A percentile compares a stretch with the other conserved stretches of the same genome.
Evolutionary conservation across 2,113 vertebrate species (phyloP).

Genomic region (Paracanthobrama guichenoti): DNA sequence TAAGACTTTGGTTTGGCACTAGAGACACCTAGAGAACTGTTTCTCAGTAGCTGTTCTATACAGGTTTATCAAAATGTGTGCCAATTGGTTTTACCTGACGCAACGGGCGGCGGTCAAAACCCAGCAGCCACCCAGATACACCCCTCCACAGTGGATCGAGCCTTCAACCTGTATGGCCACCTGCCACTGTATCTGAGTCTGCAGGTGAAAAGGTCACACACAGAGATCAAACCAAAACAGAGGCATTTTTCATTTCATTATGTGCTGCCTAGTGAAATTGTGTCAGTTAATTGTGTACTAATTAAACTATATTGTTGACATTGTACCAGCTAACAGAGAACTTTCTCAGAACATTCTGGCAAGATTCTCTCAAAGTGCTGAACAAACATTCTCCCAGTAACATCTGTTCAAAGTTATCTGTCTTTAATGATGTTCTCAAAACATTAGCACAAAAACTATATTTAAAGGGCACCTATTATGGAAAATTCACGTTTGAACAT

Average conservation of each 20-base stretch:
- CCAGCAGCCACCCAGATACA: constrained; percentile 93
- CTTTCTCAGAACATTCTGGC: too few species aligned
- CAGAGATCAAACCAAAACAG: background rate
- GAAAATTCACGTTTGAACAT: too few species aligned
- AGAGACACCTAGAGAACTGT: background rate
- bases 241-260: background rate
- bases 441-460: too few species aligned
- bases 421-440: too few species aligned
- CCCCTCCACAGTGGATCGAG: constrained; percentile 83
- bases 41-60: background rate
- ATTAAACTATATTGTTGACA: too few species aligned
- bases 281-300: too few species aligned
- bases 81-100: constrained; percentile 78
- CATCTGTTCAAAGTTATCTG: too few species aligned
- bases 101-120: constrained; percentile 93
- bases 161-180: constrained; percentile 75
- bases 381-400: too few species aligned
- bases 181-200: constrained; percentile 36
- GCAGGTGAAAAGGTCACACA: background rate
- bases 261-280: background rate
- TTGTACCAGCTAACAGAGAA: too few species aligned
- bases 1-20: constrained; percentile 75
- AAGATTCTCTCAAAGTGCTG: too few species aligned
- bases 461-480: too few species aligned
- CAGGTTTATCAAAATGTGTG: background rate